phyloP scores from a whole-genome alignment of 2,113 vertebrate genomes.

The Phalacrocorax aristotelis region DNA sequence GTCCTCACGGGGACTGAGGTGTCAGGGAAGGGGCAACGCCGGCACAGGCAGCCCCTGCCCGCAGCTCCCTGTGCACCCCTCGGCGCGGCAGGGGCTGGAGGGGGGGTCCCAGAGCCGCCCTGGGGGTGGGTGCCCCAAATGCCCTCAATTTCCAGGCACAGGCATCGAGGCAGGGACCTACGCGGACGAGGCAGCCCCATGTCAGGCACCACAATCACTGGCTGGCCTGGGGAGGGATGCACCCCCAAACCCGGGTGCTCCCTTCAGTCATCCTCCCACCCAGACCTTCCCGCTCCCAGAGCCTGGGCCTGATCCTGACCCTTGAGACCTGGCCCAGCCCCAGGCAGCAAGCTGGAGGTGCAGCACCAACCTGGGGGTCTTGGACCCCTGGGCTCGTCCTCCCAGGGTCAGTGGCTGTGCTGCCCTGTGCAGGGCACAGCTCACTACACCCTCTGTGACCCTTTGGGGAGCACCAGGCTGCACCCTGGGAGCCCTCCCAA shows the following conservation, averaged over 20 bases:
- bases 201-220: fast-evolving
- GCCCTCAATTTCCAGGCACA: fast-evolving
- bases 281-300: neutral
- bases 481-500: neutral
- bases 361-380: fast-evolving
- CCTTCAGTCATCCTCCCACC: neutral
- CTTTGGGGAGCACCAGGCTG: neutral
- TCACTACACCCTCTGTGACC: fast-evolving
- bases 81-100: fast-evolving
- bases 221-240: neutral
- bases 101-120: fast-evolving
- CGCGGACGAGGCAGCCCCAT: fast-evolving
- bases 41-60: neutral
- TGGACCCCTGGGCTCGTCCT: fast-evolving
- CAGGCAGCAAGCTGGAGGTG: fast-evolving
- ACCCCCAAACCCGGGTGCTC: neutral
- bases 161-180: fast-evolving
- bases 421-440: neutral
- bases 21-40: fast-evolving
- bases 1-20: fast-evolving
- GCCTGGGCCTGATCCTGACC: neutral
- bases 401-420: fast-evolving
- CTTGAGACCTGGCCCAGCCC: too few species aligned
- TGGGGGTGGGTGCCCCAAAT: fast-evolving
- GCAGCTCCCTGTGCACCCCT: neutral